Evolutionary conservation across 1,140 invertebrate species (phyloP).

Genomic region (Solenopsis invicta): DNA sequence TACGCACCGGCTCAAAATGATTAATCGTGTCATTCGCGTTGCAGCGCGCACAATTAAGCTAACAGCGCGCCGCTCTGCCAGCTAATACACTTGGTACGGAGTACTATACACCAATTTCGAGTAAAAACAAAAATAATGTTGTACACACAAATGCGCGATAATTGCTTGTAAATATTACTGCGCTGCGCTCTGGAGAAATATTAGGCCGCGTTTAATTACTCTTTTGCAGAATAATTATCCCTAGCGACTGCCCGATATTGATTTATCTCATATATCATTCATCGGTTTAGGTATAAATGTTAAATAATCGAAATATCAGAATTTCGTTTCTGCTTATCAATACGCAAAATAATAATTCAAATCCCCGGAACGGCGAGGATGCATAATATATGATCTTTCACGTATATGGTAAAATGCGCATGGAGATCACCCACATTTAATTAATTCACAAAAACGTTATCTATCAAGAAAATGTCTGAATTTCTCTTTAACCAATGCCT

Average conservation of each 20-base stretch:
- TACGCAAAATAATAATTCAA: slow-evolving; percentile 17
- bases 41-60: slow-evolving; percentile 50
- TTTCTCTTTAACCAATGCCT: not conserved
- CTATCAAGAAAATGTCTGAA: not conserved
- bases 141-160: slow-evolving; percentile 20
- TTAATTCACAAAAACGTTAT: slow-evolving; percentile 3
- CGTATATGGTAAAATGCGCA: not conserved
- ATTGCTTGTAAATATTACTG: slow-evolving; percentile 42
- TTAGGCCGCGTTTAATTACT: slow-evolving; percentile 42
- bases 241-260: not conserved
- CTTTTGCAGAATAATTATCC: slow-evolving; percentile 23
- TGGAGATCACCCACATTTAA: not conserved
- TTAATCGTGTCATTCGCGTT: slow-evolving; percentile 61
- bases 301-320: slow-evolving; percentile 25
- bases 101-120: slow-evolving; percentile 22
- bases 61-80: slow-evolving; percentile 28
- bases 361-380: not conserved
- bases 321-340: slow-evolving; percentile 24
- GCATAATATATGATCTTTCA: not conserved
- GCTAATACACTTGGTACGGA: slow-evolving; percentile 29
- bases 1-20: slow-evolving; percentile 60
- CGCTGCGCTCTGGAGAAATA: slow-evolving; percentile 11
- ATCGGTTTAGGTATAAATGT: slow-evolving; percentile 37
- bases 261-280: slow-evolving; percentile 1
- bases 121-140: slow-evolving; percentile 40